A percentile compares a stretch with the other conserved stretches of the same genome.
These are phyloP conservation scores for Jordanella pulchra DNA, from an alignment of 2,797 vertebrate species.

Conservation along the genomic window DNA sequence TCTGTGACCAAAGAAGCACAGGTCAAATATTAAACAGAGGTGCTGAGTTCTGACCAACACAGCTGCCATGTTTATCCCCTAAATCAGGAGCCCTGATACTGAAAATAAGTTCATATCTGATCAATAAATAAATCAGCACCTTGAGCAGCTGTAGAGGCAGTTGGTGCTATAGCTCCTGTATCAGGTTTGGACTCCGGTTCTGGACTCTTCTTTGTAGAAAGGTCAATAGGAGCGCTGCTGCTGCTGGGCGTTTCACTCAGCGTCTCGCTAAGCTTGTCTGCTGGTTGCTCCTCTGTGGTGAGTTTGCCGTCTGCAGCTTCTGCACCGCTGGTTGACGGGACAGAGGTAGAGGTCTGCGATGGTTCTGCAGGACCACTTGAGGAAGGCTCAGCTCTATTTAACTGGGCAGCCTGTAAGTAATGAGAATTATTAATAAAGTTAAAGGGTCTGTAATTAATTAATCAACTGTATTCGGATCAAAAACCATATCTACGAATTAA, in stretches of 20 bases:
- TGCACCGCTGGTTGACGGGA: conserved; percentile 16
- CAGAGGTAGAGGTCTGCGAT: background rate
- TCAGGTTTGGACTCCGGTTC: conserved; percentile 63
- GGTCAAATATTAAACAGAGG: background rate
- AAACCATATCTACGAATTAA: too few species aligned
- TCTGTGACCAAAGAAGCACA: conserved; percentile 56
- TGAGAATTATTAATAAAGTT: too few species aligned
- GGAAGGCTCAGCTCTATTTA: conserved; percentile 22
- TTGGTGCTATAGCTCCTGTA: background rate
- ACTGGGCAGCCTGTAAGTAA: conserved; percentile 49
- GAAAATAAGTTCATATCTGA: background rate
- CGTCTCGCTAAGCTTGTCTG: conserved; percentile 43
- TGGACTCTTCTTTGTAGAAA: conserved; percentile 85
- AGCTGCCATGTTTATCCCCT: background rate
- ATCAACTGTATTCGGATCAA: too few species aligned
- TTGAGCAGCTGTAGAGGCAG: conserved; percentile 32
- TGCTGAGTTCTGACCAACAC: too few species aligned
- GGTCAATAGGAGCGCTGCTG: conserved; percentile 84
- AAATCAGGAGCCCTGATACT: background rate
- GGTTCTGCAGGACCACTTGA: conserved; percentile 20
- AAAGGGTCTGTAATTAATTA: too few species aligned
- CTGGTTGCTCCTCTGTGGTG: conserved; percentile 9
- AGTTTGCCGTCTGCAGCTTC: conserved; percentile 11
- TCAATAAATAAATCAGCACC: conserved; percentile 36
- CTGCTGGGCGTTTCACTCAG: conserved; percentile 29